These are phyloP conservation scores for Tillus elongatus DNA, from an alignment of 2,888 invertebrate species.

Conservation along the genomic window DNA sequence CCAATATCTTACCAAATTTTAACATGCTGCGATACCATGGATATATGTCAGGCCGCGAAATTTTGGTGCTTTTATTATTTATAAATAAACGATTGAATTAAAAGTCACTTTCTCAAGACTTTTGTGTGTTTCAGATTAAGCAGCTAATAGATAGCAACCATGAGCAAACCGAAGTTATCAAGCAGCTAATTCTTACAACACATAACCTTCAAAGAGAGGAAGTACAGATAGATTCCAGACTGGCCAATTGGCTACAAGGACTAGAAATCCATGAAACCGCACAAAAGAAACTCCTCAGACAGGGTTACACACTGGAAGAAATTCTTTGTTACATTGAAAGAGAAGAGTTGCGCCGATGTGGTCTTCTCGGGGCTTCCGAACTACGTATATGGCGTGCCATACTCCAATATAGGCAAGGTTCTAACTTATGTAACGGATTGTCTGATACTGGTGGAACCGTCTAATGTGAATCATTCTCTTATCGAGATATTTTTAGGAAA, in stretches of 20 bases:
- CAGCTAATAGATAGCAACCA: constrained; percentile 30
- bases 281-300: constrained; percentile 56
- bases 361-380: constrained; percentile 74
- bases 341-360: constrained; percentile 71
- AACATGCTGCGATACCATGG: no score
- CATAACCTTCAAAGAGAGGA: constrained; percentile 20
- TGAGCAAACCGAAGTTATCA: constrained; percentile 26
- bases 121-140: constrained; percentile 26
- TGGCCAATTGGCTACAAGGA: constrained; percentile 64
- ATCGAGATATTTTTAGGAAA: constrained; percentile 11
- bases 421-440: constrained; percentile 24
- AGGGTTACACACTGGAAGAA: constrained; percentile 73
- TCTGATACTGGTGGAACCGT: constrained; percentile 24
- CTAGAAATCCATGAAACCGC: constrained; percentile 61
- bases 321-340: constrained; percentile 68
- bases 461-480: constrained; percentile 15
- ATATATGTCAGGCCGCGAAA: no score
- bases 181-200: constrained; percentile 15
- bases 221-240: constrained; percentile 45
- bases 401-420: constrained; percentile 46
- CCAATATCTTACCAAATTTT: no score
- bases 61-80: no score
- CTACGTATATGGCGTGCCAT: constrained; percentile 80
- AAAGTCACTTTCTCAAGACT: constrained; percentile 8
- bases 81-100: no score